These are phyloP conservation scores for Rambutsinella grinnellia DNA, from an alignment of 2,888 invertebrate genomes.

Conservation along the genomic window DNA sequence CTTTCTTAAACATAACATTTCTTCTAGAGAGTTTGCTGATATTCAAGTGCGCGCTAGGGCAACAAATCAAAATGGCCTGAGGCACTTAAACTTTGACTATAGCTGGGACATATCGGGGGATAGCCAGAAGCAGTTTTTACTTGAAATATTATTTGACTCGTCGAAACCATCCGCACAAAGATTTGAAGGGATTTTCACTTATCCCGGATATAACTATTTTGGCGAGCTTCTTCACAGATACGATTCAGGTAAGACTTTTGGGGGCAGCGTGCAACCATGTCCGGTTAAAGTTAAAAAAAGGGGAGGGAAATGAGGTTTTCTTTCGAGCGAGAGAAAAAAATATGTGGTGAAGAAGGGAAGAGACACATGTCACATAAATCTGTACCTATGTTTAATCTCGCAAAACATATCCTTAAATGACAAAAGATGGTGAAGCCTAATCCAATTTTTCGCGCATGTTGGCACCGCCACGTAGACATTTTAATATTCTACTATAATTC, in stretches of 20 bases:
- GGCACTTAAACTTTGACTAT: conserved; percentile 56
- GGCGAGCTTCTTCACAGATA: conserved; percentile 50
- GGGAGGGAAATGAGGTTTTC: not conserved
- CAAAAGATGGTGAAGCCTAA: too few species aligned
- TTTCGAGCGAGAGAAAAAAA: too few species aligned
- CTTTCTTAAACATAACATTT: not conserved
- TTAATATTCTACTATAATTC: not conserved
- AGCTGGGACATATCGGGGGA: conserved; percentile 59
- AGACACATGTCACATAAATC: too few species aligned
- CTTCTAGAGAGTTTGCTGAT: conserved; percentile 58
- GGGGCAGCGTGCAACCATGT: too few species aligned
- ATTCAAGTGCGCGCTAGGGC: conserved; percentile 57
- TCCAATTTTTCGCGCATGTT: too few species aligned
- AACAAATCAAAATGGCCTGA: conserved; percentile 61
- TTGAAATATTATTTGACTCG: conserved; percentile 56
- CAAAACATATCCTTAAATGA: too few species aligned
- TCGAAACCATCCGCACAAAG: conserved; percentile 42
- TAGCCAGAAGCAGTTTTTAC: conserved; percentile 53
- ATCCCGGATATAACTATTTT: conserved; percentile 55
- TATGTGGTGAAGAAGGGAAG: too few species aligned
- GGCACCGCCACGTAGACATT: too few species aligned
- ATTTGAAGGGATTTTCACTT: conserved; percentile 50
- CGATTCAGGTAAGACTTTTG: conserved; percentile 53
- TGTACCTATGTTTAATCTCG: too few species aligned
- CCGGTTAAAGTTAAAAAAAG: not conserved